Conservation (phyloP, 2,888 invertebrate genomes). For the Dryococelus australis region DNA sequence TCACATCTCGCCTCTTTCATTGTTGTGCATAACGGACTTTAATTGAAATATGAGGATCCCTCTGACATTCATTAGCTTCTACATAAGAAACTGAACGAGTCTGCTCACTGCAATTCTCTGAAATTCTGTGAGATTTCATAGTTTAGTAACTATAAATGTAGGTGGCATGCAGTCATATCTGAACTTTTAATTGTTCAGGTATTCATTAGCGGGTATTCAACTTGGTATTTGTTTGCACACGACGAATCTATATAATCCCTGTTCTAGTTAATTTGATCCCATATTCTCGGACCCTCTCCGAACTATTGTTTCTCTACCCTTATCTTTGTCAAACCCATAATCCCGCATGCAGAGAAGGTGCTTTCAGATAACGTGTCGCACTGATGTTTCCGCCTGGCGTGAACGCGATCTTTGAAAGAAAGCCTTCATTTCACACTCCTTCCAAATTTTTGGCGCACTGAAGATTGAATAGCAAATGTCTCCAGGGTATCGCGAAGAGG, state of each 20-base stretch:
- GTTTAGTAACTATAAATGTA: too few relatives aligned
- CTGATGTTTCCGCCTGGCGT: background rate
- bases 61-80: too few relatives aligned
- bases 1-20: too few relatives aligned
- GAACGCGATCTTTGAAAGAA: background rate
- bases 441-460: background rate
- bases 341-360: background rate
- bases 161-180: too few relatives aligned
- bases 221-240: too few relatives aligned
- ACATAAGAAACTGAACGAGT: too few relatives aligned
- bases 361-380: background rate
- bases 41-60: too few relatives aligned
- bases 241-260: background rate
- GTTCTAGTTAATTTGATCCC: background rate
- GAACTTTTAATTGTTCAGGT: too few relatives aligned
- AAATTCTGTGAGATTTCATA: too few relatives aligned
- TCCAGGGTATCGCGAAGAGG: background rate
- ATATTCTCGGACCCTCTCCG: background rate
- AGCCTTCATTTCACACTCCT: background rate
- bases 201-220: too few relatives aligned
- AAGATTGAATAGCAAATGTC: conserved; percentile 16
- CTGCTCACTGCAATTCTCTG: too few relatives aligned
- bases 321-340: background rate
- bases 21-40: too few relatives aligned
- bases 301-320: background rate